Evolutionary conservation across 2,113 vertebrate genomes (phyloP), one percentile per base, ranked within the genome.

Genomic region (Entomyzon cyanotis): DNA sequence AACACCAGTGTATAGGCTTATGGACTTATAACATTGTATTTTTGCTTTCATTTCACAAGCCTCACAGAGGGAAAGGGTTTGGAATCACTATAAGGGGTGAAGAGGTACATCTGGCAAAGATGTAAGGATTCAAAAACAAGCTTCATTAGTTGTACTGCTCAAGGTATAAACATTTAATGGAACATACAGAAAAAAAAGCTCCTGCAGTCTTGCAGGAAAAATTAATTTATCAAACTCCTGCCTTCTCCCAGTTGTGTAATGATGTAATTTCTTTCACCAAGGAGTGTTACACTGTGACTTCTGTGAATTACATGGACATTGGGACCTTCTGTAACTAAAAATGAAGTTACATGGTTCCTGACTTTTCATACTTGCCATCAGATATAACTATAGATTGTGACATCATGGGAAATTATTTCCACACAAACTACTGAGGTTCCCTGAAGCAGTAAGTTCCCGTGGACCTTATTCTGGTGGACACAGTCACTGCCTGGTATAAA

Each of bases 351-450:
- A 76, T 84, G 70, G 81, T 39, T 84, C 84, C 44, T 71, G 71
- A 79, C 78, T 91, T 78, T 83, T 87, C 75, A 50, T 62, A 60
- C 59, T 82, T 95, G 85, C 88, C 78, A 89, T 44, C 42, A 87
- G 63, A 85, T 73, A 20, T 4, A 19, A 64, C 28, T 17, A 39
- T 11, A 59, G 33, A 55, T 78, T 41, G 33, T 17, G 14, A 55
- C 42, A 68, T 24, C 44, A 47, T 16, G 24, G 81, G 67, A 78
- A 82, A 84, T 87, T 28, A 84, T 79, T 93, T 89, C 78, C 69
- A 85, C 49, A 81, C 68, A 69, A 59, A 44, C 37, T 35, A 13
- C 0, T 25, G 21, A 71, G 37, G 33, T 82, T 91, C 56, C 52
- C 33, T 88, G 60, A 79, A 87, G 42, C 49, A 62, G 16, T 44